Evolutionary conservation across 2,113 vertebrate species (phyloP), one percentile per base, ranked within the genome.

Genomic region (Rallus limicola): DNA sequence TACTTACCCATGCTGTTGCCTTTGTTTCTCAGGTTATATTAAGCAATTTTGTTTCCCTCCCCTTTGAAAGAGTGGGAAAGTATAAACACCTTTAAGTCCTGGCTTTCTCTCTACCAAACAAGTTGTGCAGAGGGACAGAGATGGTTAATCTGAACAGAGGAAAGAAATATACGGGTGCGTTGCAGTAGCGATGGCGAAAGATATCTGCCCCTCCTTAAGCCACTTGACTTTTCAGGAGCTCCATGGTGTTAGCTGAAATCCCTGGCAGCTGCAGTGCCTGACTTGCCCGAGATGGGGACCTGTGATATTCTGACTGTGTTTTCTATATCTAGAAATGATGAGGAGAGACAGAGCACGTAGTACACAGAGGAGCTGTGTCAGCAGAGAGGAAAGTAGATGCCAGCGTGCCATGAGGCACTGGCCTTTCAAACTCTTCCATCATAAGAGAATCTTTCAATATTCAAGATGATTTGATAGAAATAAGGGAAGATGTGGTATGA

Each of bases 161-260:
- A 23, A 21, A 52, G 89, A 91, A 44, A 53, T 5, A 72, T 0
- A 28, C 52, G 65, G 56, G 65, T 55, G 21, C 2, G 0, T n/a
- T 44, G 44, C 33, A 19, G 59, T 46, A 58, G 44, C 23, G 68
- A 77, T 60, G 77, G 89, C 55, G 83, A 76, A 50, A 96, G 68
- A 92, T 46, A 31, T 42, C 62, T 92, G 82, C 59, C 68, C 88
- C 46, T 90, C 38, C 94, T 94, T 90, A 88, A 90, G 88, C 85
- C 52, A 24, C 68, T 95, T 80, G 82, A 77, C 92, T 94, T 96
- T 90, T 90, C 94, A 53, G 91, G 91, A 94, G 83, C 88, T 91
- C 62, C 2, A 33, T 9, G 74, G 81, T 94, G 94, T 93, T 91
- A 90, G 83, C 86, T 96, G 96, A 96, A 94, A 96, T 96, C 90